Evolutionary conservation across 2,113 vertebrate species (phyloP).

Genomic region (Neoarius graeffei): DNA sequence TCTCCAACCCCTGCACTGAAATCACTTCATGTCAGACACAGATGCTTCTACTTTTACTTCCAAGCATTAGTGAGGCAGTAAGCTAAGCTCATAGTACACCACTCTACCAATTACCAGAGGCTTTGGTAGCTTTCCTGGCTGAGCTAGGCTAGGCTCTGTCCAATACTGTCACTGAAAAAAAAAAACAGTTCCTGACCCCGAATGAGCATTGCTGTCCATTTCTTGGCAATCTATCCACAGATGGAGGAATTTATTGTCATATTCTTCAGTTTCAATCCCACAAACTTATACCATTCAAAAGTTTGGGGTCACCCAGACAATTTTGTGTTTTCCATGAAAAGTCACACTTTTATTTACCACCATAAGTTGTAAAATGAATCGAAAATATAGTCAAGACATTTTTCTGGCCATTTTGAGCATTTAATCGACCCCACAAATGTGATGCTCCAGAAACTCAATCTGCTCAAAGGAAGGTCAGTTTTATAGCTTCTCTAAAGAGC

Average conservation of each 20-base stretch:
- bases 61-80: slow-evolving; percentile 30
- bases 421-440: no score
- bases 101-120: background rate
- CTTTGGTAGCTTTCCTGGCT: background rate
- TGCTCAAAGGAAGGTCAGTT: no score
- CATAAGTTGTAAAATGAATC: no score
- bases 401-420: no score
- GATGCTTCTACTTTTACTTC: slow-evolving; percentile 45
- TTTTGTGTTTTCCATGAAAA: no score
- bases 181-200: background rate
- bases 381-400: no score
- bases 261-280: background rate
- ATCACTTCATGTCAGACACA: slow-evolving; percentile 56
- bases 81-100: slow-evolving; percentile 3
- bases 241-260: background rate
- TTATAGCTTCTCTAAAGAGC: no score
- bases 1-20: slow-evolving; percentile 47
- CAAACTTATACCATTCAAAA: no score
- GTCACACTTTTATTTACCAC: no score
- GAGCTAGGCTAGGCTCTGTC: background rate
- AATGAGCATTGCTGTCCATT: background rate
- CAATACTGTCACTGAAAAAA: slow-evolving; percentile 1
- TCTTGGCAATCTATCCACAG: background rate
- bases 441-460: no score
- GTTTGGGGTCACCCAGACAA: no score